A percentile compares a stretch with the other conserved stretches of the same genome.
phyloP scores from a whole-genome alignment of 2,113 vertebrate genomes.

The Ictalurus furcatus region DNA sequence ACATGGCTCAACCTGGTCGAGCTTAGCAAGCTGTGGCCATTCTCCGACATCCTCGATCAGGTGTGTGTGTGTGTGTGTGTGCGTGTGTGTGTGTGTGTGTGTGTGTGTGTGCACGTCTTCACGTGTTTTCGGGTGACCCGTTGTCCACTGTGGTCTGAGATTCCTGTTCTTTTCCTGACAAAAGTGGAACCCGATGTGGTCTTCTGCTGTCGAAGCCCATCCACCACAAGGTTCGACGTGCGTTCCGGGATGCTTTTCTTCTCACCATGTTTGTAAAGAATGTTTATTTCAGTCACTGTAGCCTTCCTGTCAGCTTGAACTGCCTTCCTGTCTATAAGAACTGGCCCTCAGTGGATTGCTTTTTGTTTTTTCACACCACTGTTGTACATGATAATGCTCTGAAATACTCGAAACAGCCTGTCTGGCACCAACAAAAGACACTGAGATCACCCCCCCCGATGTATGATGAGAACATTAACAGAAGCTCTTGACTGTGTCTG shows the following conservation, averaged over 20 bases:
- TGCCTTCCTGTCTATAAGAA: not conserved
- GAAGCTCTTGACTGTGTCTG: not conserved
- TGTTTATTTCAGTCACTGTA: not conserved
- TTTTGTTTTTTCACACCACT: not conserved
- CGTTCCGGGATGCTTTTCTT: not conserved
- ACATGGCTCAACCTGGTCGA: slow-evolving; percentile 96
- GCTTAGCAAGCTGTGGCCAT: slow-evolving; percentile 89
- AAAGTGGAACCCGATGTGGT: not conserved
- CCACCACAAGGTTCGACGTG: not conserved
- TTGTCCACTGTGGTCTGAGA: not conserved
- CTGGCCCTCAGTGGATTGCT: not conserved
- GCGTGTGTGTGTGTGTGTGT: slow-evolving; percentile 61
- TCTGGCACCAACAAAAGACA: not conserved
- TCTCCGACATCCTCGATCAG: slow-evolving; percentile 88
- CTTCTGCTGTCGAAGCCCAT: not conserved
- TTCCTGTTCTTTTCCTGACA: not conserved
- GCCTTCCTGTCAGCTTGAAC: not conserved
- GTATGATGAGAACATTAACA: not conserved
- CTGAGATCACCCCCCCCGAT: not conserved
- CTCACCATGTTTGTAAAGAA: not conserved
- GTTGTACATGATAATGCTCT: not conserved
- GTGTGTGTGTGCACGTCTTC: not conserved
- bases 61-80: slow-evolving; percentile 64
- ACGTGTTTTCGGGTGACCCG: no score
- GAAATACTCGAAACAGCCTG: not conserved